These are phyloP conservation scores for Lagodon rhomboides DNA, from an alignment of 2,797 vertebrate species.

Conservation along the genomic window DNA sequence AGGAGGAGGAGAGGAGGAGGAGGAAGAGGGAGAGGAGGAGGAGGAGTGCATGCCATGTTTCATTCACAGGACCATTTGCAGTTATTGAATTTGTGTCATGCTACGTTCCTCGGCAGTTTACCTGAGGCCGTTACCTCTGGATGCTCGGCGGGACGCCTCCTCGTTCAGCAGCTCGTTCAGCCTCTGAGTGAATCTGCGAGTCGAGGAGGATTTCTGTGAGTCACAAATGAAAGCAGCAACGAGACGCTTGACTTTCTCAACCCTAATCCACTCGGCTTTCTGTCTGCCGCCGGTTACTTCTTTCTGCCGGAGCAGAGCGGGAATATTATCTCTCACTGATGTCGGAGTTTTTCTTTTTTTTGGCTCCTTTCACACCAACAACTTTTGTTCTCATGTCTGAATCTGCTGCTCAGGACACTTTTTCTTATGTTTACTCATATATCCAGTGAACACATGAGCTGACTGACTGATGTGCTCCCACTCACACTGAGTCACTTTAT, in stretches of 20 bases:
- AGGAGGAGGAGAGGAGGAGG: not conserved
- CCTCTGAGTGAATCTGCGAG: slow-evolving; percentile 22
- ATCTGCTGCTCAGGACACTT: not conserved
- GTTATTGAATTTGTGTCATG: slow-evolving; percentile 37
- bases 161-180: slow-evolving; percentile 18
- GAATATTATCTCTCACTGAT: slow-evolving; percentile 10
- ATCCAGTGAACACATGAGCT: not conserved
- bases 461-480: not conserved
- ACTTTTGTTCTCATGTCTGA: not conserved
- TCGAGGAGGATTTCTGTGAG: slow-evolving; percentile 12
- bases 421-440: not conserved
- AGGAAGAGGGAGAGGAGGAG: not conserved
- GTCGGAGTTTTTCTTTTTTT: not conserved
- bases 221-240: slow-evolving; percentile 19
- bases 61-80: slow-evolving; percentile 22
- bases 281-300: not conserved
- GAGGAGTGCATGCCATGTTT: slow-evolving; percentile 28
- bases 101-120: slow-evolving; percentile 20
- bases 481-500: not conserved
- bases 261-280: slow-evolving; percentile 26
- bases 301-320: slow-evolving; percentile 1
- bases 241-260: slow-evolving; percentile 13
- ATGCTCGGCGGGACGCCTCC: slow-evolving; percentile 13
- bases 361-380: not conserved
- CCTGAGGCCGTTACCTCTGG: slow-evolving; percentile 28